These are phyloP conservation scores for Nasonovia ribisnigri DNA, from an alignment of 2,888 invertebrate species.

Conservation along the genomic window DNA sequence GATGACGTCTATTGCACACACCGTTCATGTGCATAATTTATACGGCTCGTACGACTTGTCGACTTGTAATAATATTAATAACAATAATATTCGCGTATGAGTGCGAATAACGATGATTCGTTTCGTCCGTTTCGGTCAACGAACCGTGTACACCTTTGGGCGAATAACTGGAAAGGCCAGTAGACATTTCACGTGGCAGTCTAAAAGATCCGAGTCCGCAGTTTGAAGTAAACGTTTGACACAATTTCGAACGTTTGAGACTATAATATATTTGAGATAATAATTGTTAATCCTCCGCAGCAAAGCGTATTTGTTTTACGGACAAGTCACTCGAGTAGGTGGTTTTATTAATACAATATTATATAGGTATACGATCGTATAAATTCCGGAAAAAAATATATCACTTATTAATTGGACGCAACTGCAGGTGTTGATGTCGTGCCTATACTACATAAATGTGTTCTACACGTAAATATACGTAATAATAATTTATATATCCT, in stretches of 20 bases:
- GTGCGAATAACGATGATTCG: neutral
- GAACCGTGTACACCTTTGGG: neutral
- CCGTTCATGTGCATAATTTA: neutral
- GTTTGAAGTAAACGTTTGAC: neutral
- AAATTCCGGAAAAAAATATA: neutral
- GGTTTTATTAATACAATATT: neutral
- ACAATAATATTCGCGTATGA: neutral
- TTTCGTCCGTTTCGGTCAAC: neutral
- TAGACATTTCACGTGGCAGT: neutral
- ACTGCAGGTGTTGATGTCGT: neutral
- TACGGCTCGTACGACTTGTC: neutral
- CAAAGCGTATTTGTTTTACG: neutral
- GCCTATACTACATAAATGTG: neutral
- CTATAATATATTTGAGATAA: neutral
- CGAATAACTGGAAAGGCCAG: neutral
- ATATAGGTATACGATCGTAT: neutral
- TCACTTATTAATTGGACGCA: neutral
- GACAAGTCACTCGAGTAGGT: neutral
- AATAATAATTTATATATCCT: neutral
- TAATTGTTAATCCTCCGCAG: neutral
- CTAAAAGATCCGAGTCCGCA: neutral
- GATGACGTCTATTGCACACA: neutral
- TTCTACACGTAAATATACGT: neutral
- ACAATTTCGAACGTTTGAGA: neutral
- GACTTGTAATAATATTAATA: neutral